These are phyloP conservation scores for Campoplex capitator DNA, from an alignment of 2,888 invertebrate genomes.

Conservation along the genomic window DNA sequence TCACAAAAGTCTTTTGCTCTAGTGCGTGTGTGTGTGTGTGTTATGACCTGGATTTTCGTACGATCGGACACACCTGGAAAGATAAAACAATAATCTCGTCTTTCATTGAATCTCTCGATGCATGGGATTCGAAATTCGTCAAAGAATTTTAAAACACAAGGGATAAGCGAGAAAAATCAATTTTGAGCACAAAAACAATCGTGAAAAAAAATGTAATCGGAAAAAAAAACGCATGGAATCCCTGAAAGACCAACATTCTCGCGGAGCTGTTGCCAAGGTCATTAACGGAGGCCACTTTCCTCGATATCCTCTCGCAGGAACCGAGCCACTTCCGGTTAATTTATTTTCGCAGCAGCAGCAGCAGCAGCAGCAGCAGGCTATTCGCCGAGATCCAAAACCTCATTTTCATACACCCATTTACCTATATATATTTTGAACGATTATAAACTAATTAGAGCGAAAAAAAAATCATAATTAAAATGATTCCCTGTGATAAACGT, in stretches of 20 bases:
- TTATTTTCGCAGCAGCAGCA: too few species aligned
- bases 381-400: not conserved
- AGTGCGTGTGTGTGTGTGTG: not conserved
- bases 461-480: not conserved
- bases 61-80: conserved; percentile 26
- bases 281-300: conserved; percentile 11
- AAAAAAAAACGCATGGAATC: too few species aligned
- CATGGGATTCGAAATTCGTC: not conserved
- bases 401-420: not conserved
- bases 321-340: conserved; percentile 9
- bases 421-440: not conserved
- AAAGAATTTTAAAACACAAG: not conserved
- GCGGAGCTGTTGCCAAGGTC: not conserved
- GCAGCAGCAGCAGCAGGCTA: not conserved
- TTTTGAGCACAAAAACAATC: not conserved
- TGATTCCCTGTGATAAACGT: not conserved
- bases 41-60: conserved; percentile 62
- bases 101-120: not conserved
- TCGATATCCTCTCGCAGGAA: conserved; percentile 21
- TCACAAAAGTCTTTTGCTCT: conserved; percentile 9
- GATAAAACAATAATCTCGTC: conserved; percentile 17
- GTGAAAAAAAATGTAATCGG: too few species aligned
- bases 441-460: not conserved
- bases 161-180: not conserved
- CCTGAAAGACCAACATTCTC: too few species aligned